Percentiles rank a stretch among this genome's conserved stretches.
These are phyloP conservation scores for Kryptolebias marmoratus DNA, from an alignment of 2,113 vertebrate species.

Conservation along the genomic window DNA sequence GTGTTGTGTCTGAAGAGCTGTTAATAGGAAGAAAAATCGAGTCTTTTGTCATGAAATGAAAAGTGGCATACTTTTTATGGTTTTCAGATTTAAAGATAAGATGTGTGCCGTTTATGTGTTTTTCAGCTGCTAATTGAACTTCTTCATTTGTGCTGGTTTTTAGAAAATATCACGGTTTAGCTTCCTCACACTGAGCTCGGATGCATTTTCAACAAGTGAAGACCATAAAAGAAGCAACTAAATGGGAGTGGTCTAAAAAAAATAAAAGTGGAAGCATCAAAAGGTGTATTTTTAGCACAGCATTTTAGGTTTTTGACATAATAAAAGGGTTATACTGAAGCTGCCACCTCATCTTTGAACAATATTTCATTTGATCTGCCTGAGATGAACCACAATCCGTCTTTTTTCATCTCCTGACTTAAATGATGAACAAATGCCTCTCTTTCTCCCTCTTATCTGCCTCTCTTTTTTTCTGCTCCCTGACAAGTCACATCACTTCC, in stretches of 20 bases:
- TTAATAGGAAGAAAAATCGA: slow-evolving; percentile 23
- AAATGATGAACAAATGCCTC: slow-evolving; percentile 42
- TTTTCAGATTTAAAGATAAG: neutral
- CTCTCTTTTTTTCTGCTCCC: slow-evolving; percentile 17
- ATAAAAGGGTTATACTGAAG: neutral
- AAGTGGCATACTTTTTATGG: neutral
- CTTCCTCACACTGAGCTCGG: neutral
- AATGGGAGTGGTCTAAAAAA: neutral
- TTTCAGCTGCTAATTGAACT: too few relatives aligned
- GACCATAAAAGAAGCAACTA: neutral
- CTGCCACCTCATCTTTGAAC: slow-evolving; percentile 17
- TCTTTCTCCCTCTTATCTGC: slow-evolving; percentile 19
- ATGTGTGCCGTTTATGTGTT: too few relatives aligned
- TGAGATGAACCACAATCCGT: slow-evolving; percentile 28
- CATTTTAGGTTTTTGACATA: neutral
- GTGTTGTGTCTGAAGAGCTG: slow-evolving; percentile 15
- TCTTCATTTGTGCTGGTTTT: too few relatives aligned
- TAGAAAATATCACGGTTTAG: too few relatives aligned
- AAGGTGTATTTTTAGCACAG: neutral
- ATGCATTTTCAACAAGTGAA: neutral
- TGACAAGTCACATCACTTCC: slow-evolving; percentile 20
- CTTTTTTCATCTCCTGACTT: slow-evolving; percentile 39
- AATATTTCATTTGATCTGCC: slow-evolving; percentile 20
- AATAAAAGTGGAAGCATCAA: neutral
- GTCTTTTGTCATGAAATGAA: neutral